Percentiles rank a stretch among this genome's conserved stretches.
Evolutionary conservation across 2,113 vertebrate species (phyloP).

Genomic region (Poecile atricapillus): DNA sequence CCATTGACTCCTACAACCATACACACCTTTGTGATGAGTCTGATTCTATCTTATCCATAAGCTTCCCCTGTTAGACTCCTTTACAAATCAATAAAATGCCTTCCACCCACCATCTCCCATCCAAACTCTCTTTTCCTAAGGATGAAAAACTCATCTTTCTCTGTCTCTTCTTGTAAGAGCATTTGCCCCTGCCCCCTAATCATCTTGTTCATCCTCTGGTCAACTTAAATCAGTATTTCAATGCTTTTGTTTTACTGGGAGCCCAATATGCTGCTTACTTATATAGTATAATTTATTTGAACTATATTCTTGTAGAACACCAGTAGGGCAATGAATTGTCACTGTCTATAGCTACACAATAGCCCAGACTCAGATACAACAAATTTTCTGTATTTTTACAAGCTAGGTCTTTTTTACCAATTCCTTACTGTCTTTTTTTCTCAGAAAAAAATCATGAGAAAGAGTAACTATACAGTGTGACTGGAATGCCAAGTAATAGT

Average conservation of each 20-base stretch:
- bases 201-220: neutral
- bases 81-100: neutral
- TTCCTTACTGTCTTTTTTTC: neutral
- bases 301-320: neutral
- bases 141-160: neutral
- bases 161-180: neutral
- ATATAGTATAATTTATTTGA: neutral
- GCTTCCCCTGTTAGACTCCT: fast-evolving
- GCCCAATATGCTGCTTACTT: neutral
- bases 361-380: neutral
- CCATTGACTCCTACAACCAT: neutral
- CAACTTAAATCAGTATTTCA: neutral
- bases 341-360: neutral
- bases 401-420: neutral
- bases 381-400: neutral
- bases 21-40: neutral
- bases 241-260: neutral
- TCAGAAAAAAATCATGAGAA: neutral
- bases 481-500: neutral
- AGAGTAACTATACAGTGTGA: neutral
- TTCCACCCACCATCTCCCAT: neutral
- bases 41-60: neutral
- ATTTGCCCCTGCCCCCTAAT: neutral
- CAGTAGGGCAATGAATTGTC: neutral
- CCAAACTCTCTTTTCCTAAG: neutral